Conservation (phyloP, 2,113 vertebrate genomes). For the Planiliza haematocheilus region DNA sequence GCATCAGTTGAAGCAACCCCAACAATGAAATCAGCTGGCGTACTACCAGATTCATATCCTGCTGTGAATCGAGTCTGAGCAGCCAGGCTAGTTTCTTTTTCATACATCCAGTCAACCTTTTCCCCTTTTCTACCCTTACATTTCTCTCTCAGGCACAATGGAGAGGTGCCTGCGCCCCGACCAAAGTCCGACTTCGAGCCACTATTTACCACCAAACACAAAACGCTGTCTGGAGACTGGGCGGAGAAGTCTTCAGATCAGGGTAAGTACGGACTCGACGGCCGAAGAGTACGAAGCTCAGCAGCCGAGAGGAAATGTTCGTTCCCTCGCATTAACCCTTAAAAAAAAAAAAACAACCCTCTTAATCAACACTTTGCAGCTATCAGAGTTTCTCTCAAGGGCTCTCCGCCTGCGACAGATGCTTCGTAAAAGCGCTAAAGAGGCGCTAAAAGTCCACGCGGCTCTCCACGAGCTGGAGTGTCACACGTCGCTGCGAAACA, state of each 20-base stretch:
- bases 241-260: slow-evolving; percentile 74
- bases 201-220: slow-evolving; percentile 86
- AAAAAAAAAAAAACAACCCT: too few relatives aligned
- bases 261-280: slow-evolving; percentile 48
- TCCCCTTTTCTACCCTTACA: neutral
- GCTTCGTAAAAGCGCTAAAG: slow-evolving; percentile 16
- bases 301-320: too few relatives aligned
- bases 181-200: slow-evolving; percentile 91
- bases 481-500: slow-evolving; percentile 8
- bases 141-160: slow-evolving; percentile 87
- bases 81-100: too few relatives aligned
- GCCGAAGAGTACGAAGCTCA: too few relatives aligned
- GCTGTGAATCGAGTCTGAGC: too few relatives aligned
- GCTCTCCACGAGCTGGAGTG: neutral
- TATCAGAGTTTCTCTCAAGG: neutral
- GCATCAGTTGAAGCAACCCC: too few relatives aligned
- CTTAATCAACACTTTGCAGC: too few relatives aligned
- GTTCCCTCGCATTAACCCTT: too few relatives aligned
- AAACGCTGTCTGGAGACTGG: slow-evolving; percentile 82
- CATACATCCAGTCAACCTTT: too few relatives aligned
- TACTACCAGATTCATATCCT: too few relatives aligned
- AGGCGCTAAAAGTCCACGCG: slow-evolving; percentile 48
- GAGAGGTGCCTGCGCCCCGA: slow-evolving; percentile 87
- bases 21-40: too few relatives aligned
- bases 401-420: neutral